Percentiles rank a stretch among this genome's conserved stretches.
Conservation (phyloP, 2,888 invertebrate species). For the Gisinianus flammeolus region DNA sequence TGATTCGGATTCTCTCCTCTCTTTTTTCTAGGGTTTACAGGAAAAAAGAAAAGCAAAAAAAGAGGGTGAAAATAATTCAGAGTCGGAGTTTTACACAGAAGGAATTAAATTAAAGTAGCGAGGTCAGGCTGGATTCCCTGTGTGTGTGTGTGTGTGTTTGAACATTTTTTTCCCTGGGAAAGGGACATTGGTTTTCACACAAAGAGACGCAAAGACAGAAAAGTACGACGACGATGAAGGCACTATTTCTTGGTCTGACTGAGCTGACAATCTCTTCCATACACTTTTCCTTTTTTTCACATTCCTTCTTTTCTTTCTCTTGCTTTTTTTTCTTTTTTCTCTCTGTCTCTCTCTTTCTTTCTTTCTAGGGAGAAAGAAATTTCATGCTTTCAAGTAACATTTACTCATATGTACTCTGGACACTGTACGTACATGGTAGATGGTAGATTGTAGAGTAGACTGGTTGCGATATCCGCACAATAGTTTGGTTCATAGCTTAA, state of each 20-base stretch:
- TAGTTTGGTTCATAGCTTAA: neutral
- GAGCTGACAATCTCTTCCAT: neutral
- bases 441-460: no score
- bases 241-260: neutral
- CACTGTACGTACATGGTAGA: neutral
- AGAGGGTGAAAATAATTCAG: neutral
- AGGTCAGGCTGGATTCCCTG: neutral
- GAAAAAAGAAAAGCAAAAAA: neutral
- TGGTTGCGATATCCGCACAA: neutral
- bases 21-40: no score
- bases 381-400: neutral
- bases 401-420: neutral
- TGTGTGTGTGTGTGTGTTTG: no score
- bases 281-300: neutral
- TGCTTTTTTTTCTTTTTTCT: neutral
- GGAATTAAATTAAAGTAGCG: neutral
- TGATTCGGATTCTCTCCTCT: no score
- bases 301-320: neutral
- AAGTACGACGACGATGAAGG: neutral
- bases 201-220: neutral
- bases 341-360: neutral
- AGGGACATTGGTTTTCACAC: no score
- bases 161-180: neutral
- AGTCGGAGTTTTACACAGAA: neutral
- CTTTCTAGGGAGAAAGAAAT: no score